Evolutionary conservation across 2,888 invertebrate species (phyloP).

Genomic region (Cerceris ruficornis): DNA sequence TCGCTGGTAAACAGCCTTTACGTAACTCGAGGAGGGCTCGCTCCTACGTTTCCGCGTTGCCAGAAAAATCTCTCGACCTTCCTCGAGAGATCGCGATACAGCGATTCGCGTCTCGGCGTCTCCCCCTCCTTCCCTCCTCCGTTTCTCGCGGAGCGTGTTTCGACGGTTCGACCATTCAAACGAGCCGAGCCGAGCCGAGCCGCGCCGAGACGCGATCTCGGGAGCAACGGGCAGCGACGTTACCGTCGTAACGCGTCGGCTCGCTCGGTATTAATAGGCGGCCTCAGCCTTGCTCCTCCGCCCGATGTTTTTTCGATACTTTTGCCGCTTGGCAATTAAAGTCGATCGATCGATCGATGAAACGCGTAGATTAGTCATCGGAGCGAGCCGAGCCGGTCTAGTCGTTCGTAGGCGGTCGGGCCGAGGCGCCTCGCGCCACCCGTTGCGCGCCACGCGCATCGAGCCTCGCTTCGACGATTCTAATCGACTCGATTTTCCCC

Average conservation of each 20-base stretch:
- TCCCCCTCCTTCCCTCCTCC: background rate
- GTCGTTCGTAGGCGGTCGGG: too few relatives aligned
- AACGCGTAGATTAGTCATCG: background rate
- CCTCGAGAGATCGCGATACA: too few relatives aligned
- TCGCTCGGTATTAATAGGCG: background rate
- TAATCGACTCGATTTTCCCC: too few relatives aligned
- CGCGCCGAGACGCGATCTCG: background rate
- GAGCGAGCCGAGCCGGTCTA: too few relatives aligned
- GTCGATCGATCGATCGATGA: background rate
- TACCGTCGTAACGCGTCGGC: background rate
- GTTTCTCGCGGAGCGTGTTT: background rate
- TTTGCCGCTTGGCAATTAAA: slow-evolving; percentile 2
- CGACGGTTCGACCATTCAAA: too few relatives aligned
- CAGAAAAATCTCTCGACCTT: too few relatives aligned
- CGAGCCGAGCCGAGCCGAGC: background rate
- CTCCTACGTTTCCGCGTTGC: too few relatives aligned
- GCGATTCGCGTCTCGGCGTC: background rate
- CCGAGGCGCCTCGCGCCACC: too few relatives aligned
- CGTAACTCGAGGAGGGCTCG: too few relatives aligned
- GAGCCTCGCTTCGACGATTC: too few relatives aligned
- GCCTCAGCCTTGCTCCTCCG: slow-evolving; percentile 3
- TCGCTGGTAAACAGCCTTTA: background rate
- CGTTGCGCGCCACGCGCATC: too few relatives aligned
- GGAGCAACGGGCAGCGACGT: background rate
- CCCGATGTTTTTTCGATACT: background rate